Evolutionary conservation across 2,888 invertebrate species (phyloP), one percentile per base, ranked within the genome.

Genomic region (Parascotia fuliginaria): DNA sequence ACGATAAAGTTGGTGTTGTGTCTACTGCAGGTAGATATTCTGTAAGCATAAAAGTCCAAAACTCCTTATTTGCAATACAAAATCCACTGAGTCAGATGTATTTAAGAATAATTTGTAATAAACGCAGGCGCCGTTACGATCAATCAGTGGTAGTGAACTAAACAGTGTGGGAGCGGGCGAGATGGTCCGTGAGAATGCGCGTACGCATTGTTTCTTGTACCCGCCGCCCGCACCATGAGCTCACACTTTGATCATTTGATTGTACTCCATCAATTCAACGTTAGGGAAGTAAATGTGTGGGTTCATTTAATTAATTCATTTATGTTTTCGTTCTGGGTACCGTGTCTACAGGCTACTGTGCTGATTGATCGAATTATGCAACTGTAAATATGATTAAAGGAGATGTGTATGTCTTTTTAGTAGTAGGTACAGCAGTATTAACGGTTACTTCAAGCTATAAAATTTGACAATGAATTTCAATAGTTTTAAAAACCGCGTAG

Each of bases 161-260:
- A 79, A 73, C 72, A 73, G 74, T 86, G 87, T 88, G 88, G 85
- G 87, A 88, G 79, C 81, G 74, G 58, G 62, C 69, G 74, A 61
- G 65, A 65, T 68, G 65, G 73, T 67, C 75, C 89, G 89, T 89
- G 89, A 85, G 89, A 89, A 89, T 69, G 70, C 66, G 60, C 67
- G 64, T 56, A 46, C 44, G 73, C 78, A 81, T 87, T 86, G 86
- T 85, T 79, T 77, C 77, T 69, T 60, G 65, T 9, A 16, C 31
- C 49, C 61, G 62, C 65, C 65, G 70, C 75, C 71, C 71, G 77
- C 79, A 79, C 81, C n/a, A 85, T 85, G 85, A 82, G 83, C 79
- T 83, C 86, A 85, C 77, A 85, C 76, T 75, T 73, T 75, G 71
- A 60, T 52, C 40, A 55, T 60, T 53, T 47, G 42, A 53, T 63